Base-by-base conservation (phyloP, 2,888 invertebrate species). In the Zonitis immaculata region DNA sequence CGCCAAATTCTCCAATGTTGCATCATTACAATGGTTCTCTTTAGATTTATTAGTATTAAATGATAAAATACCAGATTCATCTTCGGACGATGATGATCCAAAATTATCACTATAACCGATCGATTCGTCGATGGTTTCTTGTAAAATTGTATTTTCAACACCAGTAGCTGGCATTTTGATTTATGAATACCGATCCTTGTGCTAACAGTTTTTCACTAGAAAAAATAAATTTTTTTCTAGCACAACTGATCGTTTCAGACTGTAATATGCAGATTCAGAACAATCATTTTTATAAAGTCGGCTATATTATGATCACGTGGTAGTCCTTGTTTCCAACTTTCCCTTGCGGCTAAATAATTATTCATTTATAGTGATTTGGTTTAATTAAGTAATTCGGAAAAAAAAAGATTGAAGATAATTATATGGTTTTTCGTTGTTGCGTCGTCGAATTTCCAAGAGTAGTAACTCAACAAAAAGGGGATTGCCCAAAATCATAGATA, bases 81-180 rank as follows among this genome's bases (percentile, higher is more conserved):
- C 73, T 58, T 75, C 74, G 47, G 74, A 74, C 45, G 70, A 69
- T 26, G 67, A 69, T 4, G 62, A 59, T 44, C 58, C 62, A 14
- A 66, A 59, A 12, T 67, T 68, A 51, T 73, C 72, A 54, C 70
- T 72, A 60, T 67, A 71, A 11, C 66, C 65, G 25, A 70, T 63
- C 18, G 59, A 50, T 28, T 68, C 67, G 44, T 69, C 43, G 53
- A 63, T 49, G 52, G 68, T 58, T 54, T 66, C 61, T 39, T 61
- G 58, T 42, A 62, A 46, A 22, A 35, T 26, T 26, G 51, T 35
- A n/a, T 52, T 52, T 42, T 51, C 39, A 60, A 66, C 64, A 47
- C 65, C 70, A 57, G 63, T 67, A 14, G 70, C 68, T 20, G 72
- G 73, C 73, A 73, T 73, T 47, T 58, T 59, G n/a, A n/a, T n/a